Conservation (phyloP, 2,888 invertebrate species). For the Andrena praecox region DNA sequence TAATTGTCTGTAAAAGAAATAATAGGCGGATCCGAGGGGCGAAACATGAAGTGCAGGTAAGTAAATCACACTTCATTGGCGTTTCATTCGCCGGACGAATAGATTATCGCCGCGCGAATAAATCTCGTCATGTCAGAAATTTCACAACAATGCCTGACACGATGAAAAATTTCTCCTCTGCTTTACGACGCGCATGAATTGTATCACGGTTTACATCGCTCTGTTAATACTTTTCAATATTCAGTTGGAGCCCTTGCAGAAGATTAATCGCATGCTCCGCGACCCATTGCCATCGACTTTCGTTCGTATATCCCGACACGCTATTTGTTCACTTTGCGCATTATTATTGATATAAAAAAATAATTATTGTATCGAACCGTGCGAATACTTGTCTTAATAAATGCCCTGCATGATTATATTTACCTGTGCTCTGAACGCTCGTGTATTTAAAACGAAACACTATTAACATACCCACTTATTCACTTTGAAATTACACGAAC, state of each 20-base stretch:
- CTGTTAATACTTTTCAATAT: slow-evolving; percentile 14
- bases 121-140: slow-evolving; percentile 66
- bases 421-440: background rate
- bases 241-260: background rate
- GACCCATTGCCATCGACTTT: background rate
- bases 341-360: background rate
- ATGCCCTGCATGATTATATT: background rate
- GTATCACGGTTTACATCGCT: background rate
- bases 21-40: background rate
- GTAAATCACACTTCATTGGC: slow-evolving; percentile 19
- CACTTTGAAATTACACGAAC: too few species aligned
- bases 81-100: background rate
- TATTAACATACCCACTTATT: too few species aligned
- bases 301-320: background rate
- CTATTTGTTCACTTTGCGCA: slow-evolving; percentile 3
- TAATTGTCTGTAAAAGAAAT: background rate
- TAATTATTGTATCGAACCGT: background rate
- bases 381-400: background rate
- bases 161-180: slow-evolving; percentile 12
- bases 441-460: too few species aligned
- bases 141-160: slow-evolving; percentile 67
- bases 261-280: slow-evolving; percentile 16
- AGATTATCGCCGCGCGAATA: background rate
- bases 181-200: background rate
- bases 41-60: slow-evolving; percentile 36